Base-by-base conservation (phyloP, 2,797 vertebrate species). In the Steatocranus sp. region DNA sequence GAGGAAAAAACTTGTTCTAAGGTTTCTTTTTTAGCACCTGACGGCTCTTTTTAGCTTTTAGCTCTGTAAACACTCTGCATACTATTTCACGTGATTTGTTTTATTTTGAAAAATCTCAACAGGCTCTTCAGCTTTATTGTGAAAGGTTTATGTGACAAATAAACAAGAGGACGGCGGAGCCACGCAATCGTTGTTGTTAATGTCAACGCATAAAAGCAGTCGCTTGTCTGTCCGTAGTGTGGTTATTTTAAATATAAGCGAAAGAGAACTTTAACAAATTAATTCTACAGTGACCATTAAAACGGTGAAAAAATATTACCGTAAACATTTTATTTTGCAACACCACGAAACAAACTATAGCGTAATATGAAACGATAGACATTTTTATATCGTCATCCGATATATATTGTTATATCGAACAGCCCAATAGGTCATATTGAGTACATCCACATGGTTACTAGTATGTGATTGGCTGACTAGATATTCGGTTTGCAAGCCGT, bases 401-500 rank as follows among this genome's bases (percentile, higher is more conserved):
- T 30, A 54, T 30, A 54, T 30, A 54, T 56, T 0, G 25, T 17
- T 30, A 56, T 2, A 56, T 6, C 2, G 25, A 30, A 17, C 53
- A 17, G 53, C 14, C 53, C 3, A n/a, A n/a, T 17, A 1, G 53
- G 12, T 23, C 20, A 41, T 41, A 38, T 25, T 25, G 36, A 68
- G 12, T 15, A 23, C 15, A 15, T 15, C 12, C 6, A 11, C 20
- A 41, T 9, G 8, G 12, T 25, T 68, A 20, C 20, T 25, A 36
- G 8, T 11, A 6, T 43, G 36, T 68, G 12, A 43, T 25, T 0
- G 36, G 12, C 0, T 68, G 12, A 43, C 14, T 41, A 0, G 12
- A 41, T 25, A 41, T 0, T 63, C 0, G 0, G 8, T 68, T 68
- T 0, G 14, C 36, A 41, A 43, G 14, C 0, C 0, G 1, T 15